These are phyloP conservation scores for Argyresthia albistria DNA, from an alignment of 2,888 invertebrate species.

Conservation along the genomic window DNA sequence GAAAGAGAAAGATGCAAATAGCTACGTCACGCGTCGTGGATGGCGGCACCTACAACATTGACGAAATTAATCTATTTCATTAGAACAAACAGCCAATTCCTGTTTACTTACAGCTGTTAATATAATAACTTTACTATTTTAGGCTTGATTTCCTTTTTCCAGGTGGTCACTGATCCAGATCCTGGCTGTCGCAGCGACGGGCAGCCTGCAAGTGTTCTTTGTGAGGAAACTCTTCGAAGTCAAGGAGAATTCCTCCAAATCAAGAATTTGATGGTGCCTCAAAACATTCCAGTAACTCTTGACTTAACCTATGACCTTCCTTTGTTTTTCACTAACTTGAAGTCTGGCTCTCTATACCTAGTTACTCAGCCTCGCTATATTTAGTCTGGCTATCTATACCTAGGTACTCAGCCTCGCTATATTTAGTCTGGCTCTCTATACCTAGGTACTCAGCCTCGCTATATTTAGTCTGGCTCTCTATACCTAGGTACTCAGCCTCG, in stretches of 20 bases:
- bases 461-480: neutral
- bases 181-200: slow-evolving; percentile 83
- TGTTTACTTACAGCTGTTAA: too few species aligned
- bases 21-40: too few species aligned
- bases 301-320: slow-evolving; percentile 18
- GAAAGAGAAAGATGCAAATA: too few species aligned
- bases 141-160: slow-evolving; percentile 10
- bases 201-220: slow-evolving; percentile 87
- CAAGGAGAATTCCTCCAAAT: slow-evolving; percentile 75
- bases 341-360: neutral
- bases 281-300: slow-evolving; percentile 4
- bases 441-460: too few species aligned
- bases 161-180: slow-evolving; percentile 92
- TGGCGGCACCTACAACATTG: too few species aligned
- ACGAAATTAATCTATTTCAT: too few species aligned
- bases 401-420: too few species aligned
- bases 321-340: neutral
- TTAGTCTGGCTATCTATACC: too few species aligned
- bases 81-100: too few species aligned
- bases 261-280: slow-evolving; percentile 55
- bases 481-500: too few species aligned
- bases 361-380: too few species aligned
- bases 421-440: neutral
- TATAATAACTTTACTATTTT: too few species aligned
- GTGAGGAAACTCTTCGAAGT: slow-evolving; percentile 91